Conservation (phyloP, 2,888 invertebrate species). For the Phanerotoma sp. region DNA sequence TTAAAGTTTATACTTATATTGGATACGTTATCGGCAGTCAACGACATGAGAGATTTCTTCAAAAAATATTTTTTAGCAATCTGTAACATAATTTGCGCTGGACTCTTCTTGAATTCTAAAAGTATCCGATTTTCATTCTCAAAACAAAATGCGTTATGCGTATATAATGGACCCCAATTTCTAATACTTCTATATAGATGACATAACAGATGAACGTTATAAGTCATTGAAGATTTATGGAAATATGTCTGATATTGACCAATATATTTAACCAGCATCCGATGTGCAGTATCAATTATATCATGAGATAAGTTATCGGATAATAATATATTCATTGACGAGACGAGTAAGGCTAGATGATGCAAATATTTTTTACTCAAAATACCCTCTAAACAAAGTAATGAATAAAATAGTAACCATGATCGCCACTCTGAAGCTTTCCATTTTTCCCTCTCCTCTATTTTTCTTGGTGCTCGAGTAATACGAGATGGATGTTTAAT, state of each 20-base stretch:
- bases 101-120: no score
- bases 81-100: no score
- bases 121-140: conserved; percentile 4
- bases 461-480: neutral
- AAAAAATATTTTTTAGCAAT: no score
- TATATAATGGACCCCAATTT: neutral
- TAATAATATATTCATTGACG: neutral
- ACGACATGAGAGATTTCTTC: no score
- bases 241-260: neutral
- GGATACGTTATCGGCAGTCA: no score
- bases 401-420: neutral
- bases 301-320: neutral
- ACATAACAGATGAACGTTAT: neutral
- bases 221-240: neutral
- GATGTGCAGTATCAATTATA: neutral
- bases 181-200: neutral
- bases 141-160: no score
- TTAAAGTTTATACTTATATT: no score
- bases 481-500: neutral
- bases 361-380: neutral
- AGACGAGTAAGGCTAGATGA: neutral
- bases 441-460: neutral
- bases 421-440: neutral
- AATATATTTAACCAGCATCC: neutral
- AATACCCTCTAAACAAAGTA: neutral